A percentile compares a stretch with the other conserved stretches of the same genome.
phyloP scores from a whole-genome alignment of 2,113 vertebrate species.

The Gallinago paraguaiae region DNA sequence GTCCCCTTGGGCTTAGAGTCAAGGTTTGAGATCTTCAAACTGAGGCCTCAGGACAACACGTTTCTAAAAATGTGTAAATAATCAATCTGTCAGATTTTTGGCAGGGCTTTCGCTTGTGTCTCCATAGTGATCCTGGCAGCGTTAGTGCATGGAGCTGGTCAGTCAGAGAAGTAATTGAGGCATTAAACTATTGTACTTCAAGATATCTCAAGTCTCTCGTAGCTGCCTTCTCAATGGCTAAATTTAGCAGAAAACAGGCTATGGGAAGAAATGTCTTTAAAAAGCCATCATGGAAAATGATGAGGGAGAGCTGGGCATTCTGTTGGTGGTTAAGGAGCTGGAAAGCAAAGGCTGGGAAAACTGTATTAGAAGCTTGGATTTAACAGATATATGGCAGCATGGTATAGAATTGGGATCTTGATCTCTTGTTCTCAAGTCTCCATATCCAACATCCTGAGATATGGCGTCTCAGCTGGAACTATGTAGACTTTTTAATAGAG shows the following conservation, averaged over 20 bases:
- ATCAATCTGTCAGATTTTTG: background rate
- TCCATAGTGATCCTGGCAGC: background rate
- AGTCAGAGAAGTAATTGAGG: background rate
- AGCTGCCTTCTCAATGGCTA: background rate
- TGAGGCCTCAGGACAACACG: background rate
- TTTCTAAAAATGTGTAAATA: conserved; percentile 14
- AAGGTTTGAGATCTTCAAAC: background rate
- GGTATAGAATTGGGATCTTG: background rate
- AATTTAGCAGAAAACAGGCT: background rate
- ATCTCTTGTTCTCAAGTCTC: background rate
- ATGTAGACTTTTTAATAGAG: background rate
- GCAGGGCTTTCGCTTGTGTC: background rate
- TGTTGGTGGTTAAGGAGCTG: background rate
- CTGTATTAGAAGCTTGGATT: background rate
- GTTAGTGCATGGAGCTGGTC: background rate
- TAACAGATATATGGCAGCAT: background rate
- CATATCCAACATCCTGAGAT: background rate
- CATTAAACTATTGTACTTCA: background rate
- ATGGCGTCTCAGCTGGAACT: background rate
- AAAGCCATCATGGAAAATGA: background rate
- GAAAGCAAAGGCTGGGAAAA: background rate
- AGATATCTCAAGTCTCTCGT: background rate
- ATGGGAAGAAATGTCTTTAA: background rate
- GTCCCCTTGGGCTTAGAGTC: background rate
- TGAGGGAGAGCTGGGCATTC: background rate